Conservation (phyloP, 2,888 invertebrate species). For the Pachycephus smyrnensis region DNA sequence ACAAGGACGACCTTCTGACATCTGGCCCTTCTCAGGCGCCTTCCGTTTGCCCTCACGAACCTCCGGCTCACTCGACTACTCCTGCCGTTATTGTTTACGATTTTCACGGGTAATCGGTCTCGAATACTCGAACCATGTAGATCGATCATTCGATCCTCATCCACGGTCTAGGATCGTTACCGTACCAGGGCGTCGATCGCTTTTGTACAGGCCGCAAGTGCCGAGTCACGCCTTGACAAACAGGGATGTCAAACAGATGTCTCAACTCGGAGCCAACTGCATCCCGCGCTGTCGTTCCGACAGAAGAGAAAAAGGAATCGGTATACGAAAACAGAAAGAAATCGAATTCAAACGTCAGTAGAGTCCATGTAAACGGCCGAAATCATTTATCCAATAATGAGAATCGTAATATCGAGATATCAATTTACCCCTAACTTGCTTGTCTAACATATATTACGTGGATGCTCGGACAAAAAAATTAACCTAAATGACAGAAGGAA, state of each 20-base stretch:
- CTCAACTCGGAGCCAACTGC: slow-evolving; percentile 29
- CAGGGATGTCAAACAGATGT: slow-evolving; percentile 68
- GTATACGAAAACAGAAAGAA: not conserved
- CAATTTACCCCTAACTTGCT: not conserved
- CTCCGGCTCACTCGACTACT: slow-evolving; percentile 3
- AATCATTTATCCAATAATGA: not conserved
- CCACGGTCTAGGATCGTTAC: slow-evolving; percentile 8
- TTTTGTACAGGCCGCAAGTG: slow-evolving; percentile 62
- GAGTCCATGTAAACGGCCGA: not conserved
- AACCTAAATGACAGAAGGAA: not conserved
- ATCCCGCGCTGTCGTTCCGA: not conserved
- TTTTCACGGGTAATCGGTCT: slow-evolving; percentile 65
- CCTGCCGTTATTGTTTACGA: slow-evolving; percentile 56
- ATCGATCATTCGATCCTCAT: slow-evolving; percentile 59
- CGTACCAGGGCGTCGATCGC: slow-evolving; percentile 40
- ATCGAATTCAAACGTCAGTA: not conserved
- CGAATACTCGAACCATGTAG: slow-evolving; percentile 55
- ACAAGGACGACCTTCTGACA: slow-evolving; percentile 24
- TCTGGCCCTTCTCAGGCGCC: slow-evolving; percentile 36
- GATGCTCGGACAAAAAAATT: not conserved
- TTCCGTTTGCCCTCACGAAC: slow-evolving; percentile 19
- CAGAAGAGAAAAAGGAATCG: not conserved
- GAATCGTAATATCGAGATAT: not conserved
- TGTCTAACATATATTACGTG: not conserved
- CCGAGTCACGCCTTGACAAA: slow-evolving; percentile 68